phyloP scores from a whole-genome alignment of 2,888 invertebrate species.

The Cryptocheilus praepositus region DNA sequence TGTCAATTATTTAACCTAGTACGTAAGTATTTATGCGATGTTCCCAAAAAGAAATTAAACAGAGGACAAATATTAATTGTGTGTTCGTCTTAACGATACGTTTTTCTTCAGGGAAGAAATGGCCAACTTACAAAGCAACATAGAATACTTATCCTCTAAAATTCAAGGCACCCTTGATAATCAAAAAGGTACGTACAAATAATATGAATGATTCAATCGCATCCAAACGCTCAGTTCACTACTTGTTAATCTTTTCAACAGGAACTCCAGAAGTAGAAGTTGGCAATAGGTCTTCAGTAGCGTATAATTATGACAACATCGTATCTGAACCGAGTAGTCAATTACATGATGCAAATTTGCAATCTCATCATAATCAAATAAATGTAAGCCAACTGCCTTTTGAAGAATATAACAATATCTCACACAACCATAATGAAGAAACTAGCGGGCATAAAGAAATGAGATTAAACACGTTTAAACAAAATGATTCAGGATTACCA shows the following conservation, averaged over 20 bases:
- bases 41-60: no score
- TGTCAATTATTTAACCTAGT: no score
- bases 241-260: not conserved
- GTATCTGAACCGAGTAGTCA: not conserved
- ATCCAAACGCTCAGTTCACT: not conserved
- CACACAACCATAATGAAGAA: not conserved
- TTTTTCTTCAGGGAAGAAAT: slow-evolving; percentile 81
- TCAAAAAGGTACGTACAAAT: slow-evolving; percentile 55
- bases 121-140: slow-evolving; percentile 88
- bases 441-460: not conserved
- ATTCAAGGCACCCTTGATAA: slow-evolving; percentile 61
- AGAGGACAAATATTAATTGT: slow-evolving; percentile 1
- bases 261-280: slow-evolving; percentile 4
- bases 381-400: not conserved
- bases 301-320: not conserved
- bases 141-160: slow-evolving; percentile 80
- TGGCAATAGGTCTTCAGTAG: slow-evolving; percentile 24
- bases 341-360: not conserved
- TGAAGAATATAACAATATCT: not conserved
- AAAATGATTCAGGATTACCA: not conserved
- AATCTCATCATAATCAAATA: not conserved
- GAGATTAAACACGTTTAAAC: not conserved
- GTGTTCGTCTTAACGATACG: slow-evolving; percentile 1
- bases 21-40: no score
- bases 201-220: not conserved